Percentiles rank a stretch among this genome's conserved stretches.
Evolutionary conservation across 2,797 vertebrate species (phyloP).

Genomic region (Alexandromys oeconomus): DNA sequence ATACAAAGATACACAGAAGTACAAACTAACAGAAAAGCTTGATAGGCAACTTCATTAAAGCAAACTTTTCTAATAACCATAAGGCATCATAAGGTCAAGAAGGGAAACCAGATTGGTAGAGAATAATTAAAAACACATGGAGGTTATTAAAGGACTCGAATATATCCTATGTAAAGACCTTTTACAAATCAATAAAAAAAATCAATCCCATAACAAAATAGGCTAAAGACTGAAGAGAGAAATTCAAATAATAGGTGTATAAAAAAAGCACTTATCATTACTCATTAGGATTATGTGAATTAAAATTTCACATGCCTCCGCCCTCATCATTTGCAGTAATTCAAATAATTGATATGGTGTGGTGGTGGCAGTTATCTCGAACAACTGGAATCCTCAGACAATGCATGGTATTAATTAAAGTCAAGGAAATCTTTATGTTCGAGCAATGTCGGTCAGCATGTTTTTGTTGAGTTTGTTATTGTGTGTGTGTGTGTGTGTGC

Average conservation of each 20-base stretch:
- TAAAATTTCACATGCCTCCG: background rate
- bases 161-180: background rate
- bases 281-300: slow-evolving; percentile 17
- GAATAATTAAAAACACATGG: background rate
- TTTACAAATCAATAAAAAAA: slow-evolving; percentile 10
- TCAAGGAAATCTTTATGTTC: background rate
- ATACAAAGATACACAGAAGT: background rate
- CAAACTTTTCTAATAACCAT: background rate
- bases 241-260: background rate
- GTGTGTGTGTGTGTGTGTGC: background rate
- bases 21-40: slow-evolving; percentile 17
- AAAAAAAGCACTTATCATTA: background rate
- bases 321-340: background rate
- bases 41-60: background rate
- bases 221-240: background rate
- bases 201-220: background rate
- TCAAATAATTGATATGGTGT: background rate
- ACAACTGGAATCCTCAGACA: background rate
- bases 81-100: background rate
- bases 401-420: background rate
- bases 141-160: background rate
- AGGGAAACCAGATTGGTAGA: background rate
- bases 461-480: background rate
- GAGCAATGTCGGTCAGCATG: background rate
- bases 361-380: background rate